phyloP scores from a whole-genome alignment of 2,113 vertebrate genomes.

The Daubentonia madagascariensis region DNA sequence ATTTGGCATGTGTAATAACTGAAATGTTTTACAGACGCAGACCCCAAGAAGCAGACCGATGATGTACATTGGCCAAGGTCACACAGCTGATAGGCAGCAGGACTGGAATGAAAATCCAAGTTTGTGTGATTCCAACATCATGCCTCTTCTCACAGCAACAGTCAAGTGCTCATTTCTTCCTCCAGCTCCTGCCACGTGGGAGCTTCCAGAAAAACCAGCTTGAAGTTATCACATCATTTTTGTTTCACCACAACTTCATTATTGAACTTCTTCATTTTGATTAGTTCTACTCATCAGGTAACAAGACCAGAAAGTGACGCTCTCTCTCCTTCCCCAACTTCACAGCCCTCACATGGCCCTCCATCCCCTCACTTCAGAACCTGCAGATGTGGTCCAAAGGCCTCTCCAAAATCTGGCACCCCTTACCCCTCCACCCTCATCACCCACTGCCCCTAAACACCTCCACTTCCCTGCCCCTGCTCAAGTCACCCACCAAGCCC shows the following conservation, averaged over 20 bases:
- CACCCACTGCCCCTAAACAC: background rate
- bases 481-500: background rate
- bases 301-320: fast-evolving
- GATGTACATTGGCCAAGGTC: fast-evolving
- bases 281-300: fast-evolving
- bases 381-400: background rate
- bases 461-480: background rate
- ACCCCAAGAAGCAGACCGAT: background rate
- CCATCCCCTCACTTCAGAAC: background rate
- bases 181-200: background rate
- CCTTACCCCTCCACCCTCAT: background rate
- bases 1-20: background rate
- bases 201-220: background rate
- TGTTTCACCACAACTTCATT: background rate
- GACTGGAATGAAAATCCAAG: no score
- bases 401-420: background rate
- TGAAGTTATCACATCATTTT: fast-evolving
- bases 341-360: background rate
- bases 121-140: background rate
- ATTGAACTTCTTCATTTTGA: background rate
- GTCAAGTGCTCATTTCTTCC: background rate
- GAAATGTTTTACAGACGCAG: background rate
- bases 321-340: background rate
- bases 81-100: background rate
- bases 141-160: background rate